Conservation (phyloP, 2,113 vertebrate species). For the Helogale parvula region DNA sequence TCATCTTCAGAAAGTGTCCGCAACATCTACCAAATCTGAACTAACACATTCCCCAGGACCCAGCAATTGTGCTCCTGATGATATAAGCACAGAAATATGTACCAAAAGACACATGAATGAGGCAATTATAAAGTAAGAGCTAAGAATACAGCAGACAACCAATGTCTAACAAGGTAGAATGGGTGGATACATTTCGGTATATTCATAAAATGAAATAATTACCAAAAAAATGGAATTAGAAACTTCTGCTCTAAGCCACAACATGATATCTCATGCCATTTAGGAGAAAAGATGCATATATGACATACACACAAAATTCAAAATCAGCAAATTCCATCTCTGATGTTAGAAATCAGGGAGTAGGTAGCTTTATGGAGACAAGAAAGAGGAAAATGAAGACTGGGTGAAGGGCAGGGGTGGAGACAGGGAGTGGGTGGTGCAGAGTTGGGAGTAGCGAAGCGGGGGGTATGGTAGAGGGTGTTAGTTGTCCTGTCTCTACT, state of each 20-base stretch:
- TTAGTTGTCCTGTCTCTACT: too few relatives aligned
- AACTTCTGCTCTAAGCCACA: background rate
- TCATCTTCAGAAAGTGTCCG: background rate
- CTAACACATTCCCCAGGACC: background rate
- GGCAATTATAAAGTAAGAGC: background rate
- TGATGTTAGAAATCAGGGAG: background rate
- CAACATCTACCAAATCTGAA: background rate
- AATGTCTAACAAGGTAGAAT: background rate
- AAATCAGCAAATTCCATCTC: background rate
- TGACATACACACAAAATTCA: background rate
- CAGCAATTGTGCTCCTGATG: background rate
- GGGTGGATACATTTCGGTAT: too few relatives aligned
- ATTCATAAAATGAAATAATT: background rate
- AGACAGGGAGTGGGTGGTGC: too few relatives aligned
- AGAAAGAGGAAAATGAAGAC: background rate
- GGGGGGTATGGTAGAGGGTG: too few relatives aligned
- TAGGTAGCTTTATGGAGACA: background rate
- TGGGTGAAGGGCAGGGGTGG: background rate
- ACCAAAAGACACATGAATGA: background rate
- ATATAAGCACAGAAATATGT: background rate
- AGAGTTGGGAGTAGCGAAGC: too few relatives aligned
- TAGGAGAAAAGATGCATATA: background rate
- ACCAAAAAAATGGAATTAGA: background rate
- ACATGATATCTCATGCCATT: background rate
- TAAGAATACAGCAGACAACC: background rate